Percentiles rank a stretch among this genome's conserved stretches.
Conservation (phyloP, 2,113 vertebrate genomes). For the Saguinus midas region DNA sequence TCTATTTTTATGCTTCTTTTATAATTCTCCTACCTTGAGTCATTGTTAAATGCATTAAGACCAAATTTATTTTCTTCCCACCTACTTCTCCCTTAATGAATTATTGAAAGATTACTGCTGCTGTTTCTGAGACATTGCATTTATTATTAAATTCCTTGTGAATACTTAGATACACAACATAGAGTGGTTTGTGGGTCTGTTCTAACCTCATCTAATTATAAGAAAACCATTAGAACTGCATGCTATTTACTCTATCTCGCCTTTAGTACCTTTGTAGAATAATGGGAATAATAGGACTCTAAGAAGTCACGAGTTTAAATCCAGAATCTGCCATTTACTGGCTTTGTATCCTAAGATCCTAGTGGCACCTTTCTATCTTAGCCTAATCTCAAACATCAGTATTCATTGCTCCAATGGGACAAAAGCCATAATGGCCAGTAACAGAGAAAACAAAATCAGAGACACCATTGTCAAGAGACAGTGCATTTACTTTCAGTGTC, state of each 20-base stretch:
- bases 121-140: constrained; percentile 29
- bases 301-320: neutral
- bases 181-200: neutral
- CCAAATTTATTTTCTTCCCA: constrained; percentile 51
- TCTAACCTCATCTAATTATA: neutral
- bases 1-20: constrained; percentile 54
- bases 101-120: constrained; percentile 61
- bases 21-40: constrained; percentile 59
- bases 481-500: neutral
- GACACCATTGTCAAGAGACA: neutral
- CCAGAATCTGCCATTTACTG: neutral
- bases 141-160: constrained; percentile 41
- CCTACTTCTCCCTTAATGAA: constrained; percentile 46
- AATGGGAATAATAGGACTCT: neutral
- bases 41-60: constrained; percentile 43
- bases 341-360: neutral
- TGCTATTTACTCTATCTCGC: neutral
- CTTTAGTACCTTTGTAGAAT: neutral
- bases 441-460: neutral
- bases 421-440: neutral
- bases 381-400: neutral
- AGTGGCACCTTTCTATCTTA: neutral
- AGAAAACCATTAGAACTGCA: neutral
- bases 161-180: neutral
- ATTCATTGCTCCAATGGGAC: neutral